A percentile compares a stretch with the other conserved stretches of the same genome.
phyloP scores from a whole-genome alignment of 2,888 invertebrate genomes.

The Pantelozetes paolii region DNA sequence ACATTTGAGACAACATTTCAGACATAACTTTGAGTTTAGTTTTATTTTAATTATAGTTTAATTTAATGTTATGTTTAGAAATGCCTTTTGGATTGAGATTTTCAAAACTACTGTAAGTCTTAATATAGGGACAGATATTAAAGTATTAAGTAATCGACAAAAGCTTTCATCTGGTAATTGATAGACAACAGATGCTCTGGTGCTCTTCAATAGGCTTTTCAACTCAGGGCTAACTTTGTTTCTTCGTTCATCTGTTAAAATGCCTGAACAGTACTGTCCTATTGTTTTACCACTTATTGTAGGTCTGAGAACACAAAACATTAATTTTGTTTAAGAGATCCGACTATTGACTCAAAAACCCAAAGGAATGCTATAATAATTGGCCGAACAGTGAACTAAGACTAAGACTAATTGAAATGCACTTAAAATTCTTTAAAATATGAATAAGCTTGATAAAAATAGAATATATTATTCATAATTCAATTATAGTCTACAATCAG shows the following conservation, averaged over 20 bases:
- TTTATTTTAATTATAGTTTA: no score
- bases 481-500: no score
- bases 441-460: neutral
- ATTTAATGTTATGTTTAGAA: no score
- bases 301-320: conserved; percentile 2
- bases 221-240: neutral
- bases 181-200: conserved; percentile 26
- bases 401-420: neutral
- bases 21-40: no score
- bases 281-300: conserved; percentile 15
- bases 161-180: conserved; percentile 14
- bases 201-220: conserved; percentile 5
- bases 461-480: neutral
- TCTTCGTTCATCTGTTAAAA: conserved; percentile 14
- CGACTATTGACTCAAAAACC: neutral
- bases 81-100: no score
- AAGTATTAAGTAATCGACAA: conserved; percentile 6
- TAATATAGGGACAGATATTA: neutral
- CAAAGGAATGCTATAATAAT: neutral
- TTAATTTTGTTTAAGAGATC: neutral
- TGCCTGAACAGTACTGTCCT: neutral
- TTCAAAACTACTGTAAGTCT: no score
- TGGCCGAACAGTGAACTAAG: neutral
- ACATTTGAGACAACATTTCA: no score
- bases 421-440: conserved; percentile 1